Conservation (phyloP, 2,113 vertebrate genomes). For the Ciconia maguari region DNA sequence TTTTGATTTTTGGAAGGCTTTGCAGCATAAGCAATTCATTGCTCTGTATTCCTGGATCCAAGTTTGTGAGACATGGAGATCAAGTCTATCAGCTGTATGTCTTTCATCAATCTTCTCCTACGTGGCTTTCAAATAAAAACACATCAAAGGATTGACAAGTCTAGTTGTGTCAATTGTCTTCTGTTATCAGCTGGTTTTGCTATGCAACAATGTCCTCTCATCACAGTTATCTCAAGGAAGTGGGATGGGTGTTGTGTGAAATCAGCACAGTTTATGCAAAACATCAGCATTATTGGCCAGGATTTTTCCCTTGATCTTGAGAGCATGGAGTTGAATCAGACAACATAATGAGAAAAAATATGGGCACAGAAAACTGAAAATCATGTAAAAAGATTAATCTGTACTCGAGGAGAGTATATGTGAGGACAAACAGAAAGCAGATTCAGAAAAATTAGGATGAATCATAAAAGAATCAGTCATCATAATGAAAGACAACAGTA, state of each 20-base stretch:
- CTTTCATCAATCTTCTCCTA: not conserved
- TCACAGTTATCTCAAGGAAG: not conserved
- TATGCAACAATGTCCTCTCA: fast-evolving
- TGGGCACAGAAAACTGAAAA: not conserved
- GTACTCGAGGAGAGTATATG: not conserved
- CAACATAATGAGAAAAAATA: not conserved
- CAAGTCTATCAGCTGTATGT: not conserved
- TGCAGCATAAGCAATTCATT: not conserved
- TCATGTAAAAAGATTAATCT: not conserved
- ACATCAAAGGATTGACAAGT: not conserved
- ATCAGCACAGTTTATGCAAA: not conserved
- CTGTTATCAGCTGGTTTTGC: not conserved
- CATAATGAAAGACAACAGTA: not conserved
- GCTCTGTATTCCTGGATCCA: not conserved
- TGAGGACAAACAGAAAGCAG: not conserved
- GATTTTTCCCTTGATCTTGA: not conserved
- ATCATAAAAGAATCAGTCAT: not conserved
- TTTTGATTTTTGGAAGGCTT: not conserved
- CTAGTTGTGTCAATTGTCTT: not conserved
- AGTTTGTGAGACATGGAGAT: not conserved
- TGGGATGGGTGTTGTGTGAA: not conserved
- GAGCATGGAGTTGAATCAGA: not conserved
- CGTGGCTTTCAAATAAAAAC: not conserved
- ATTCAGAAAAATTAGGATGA: not conserved
- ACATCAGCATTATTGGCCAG: not conserved